Base-by-base conservation (phyloP, 2,888 invertebrate genomes). In the Drosophila fungiperda region DNA sequence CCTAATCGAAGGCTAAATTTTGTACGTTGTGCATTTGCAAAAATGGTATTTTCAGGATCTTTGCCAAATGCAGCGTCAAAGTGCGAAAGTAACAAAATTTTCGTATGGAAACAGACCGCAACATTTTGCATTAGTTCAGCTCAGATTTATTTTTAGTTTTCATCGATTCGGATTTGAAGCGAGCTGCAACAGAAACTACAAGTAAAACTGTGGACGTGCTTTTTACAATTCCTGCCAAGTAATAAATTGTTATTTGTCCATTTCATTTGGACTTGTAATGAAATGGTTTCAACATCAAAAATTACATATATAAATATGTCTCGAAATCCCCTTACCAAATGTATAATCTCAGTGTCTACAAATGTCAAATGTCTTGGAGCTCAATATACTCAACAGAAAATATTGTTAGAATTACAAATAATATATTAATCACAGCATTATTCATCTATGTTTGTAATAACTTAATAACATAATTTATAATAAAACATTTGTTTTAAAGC, bases 81-180 rank as follows among this genome's bases (percentile, higher is more conserved):
- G 17, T 33, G 57, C 32, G 45, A 63, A 49, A 49, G 48, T 4
- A 54, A 42, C 32, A 36, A 61, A 64, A 58, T 50, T 17, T 74
- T 76, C 29, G 59, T 60, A 64, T 83, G 83, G 72, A 85, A 85
- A 84, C 77, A 87, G 89, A 85, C 84, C 84, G 82, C 87, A 85
- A 85, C 80, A 76, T 75, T 89, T 87, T 79, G 67, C 79, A 81
- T 89, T 87, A 87, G 76, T 75, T 60, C 58, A 62, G 59, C 49
- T 40, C 29, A 49, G 7, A 67, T 67, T 67, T 76, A 64, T 63
- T 59, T 76, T 80, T 64, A 62, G 52, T 54, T 6, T 23, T 42
- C 66, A 53, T 73, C 76, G 65, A 68, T 65, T 73, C 15, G 23
- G 50, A 59, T 33, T 52, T 35, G 42, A 45, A 26, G 40, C 53